Evolutionary conservation across 2,113 vertebrate species (phyloP).

Genomic region (Phalacrocorax pelagicus): DNA sequence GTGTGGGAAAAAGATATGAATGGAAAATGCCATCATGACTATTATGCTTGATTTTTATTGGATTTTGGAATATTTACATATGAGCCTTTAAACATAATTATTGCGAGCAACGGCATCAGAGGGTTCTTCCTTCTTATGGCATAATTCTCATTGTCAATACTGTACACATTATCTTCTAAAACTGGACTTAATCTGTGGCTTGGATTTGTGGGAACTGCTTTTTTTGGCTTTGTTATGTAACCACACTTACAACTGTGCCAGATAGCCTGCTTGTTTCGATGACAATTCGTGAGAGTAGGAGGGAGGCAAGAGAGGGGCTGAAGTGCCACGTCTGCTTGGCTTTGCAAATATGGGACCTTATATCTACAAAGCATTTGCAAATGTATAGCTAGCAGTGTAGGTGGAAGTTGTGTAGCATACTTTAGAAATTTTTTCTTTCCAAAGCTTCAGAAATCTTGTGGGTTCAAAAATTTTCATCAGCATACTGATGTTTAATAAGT

Average conservation of each 20-base stretch:
- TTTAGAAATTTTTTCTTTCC: conserved; percentile 16
- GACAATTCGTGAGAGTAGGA: not conserved
- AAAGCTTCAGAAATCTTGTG: conserved; percentile 12
- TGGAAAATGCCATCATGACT: not conserved
- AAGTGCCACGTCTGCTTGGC: conserved; percentile 38
- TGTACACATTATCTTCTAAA: conserved; percentile 32
- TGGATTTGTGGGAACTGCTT: conserved; percentile 39
- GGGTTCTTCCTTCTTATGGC: not conserved
- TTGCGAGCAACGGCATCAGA: not conserved
- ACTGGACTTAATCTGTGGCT: conserved; percentile 37
- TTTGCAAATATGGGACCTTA: conserved; percentile 16
- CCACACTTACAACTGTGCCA: conserved; percentile 6
- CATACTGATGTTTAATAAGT: conserved; percentile 36
- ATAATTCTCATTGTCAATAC: conserved; percentile 22
- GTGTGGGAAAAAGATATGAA: not conserved
- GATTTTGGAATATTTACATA: not conserved
- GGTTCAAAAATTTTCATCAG: conserved; percentile 13
- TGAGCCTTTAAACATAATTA: not conserved
- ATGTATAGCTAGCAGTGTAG: not conserved
- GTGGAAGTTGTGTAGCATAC: not conserved
- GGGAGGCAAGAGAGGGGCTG: not conserved
- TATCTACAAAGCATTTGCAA: conserved; percentile 11
- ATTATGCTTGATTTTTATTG: not conserved
- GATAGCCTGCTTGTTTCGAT: conserved; percentile 16
- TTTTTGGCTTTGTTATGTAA: conserved; percentile 42